Conservation (phyloP, 2,888 invertebrate genomes). For the Parnassius orleans region DNA sequence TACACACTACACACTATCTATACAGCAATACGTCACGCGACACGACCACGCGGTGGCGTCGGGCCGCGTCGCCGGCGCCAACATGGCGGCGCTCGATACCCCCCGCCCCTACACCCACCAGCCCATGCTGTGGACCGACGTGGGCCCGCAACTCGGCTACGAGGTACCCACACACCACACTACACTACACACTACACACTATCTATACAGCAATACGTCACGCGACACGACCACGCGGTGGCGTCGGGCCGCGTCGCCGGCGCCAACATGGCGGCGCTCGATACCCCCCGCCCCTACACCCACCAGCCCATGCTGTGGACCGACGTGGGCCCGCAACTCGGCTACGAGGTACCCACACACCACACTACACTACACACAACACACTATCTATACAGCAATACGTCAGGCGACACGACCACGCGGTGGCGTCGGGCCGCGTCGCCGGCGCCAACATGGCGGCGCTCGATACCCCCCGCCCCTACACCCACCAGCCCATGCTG, state of each 20-base stretch:
- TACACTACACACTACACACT: no score
- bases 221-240: constrained; percentile 98
- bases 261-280: constrained; percentile 95
- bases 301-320: constrained; percentile 99
- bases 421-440: constrained; percentile 95
- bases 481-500: constrained; percentile 96
- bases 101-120: constrained; percentile 87
- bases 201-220: constrained; percentile 71
- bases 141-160: no score
- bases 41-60: constrained; percentile 98
- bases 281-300: constrained; percentile 78
- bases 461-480: constrained; percentile 71
- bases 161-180: no score
- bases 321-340: constrained; percentile 94
- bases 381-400: no score
- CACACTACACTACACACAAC: no score
- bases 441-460: constrained; percentile 99
- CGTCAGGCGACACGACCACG: no score
- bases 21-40: constrained; percentile 85
- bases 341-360: constrained; percentile 47
- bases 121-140: constrained; percentile 94
- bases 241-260: constrained; percentile 97
- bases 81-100: constrained; percentile 90
- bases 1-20: no score
- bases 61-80: constrained; percentile 97